phyloP scores from a whole-genome alignment of 2,797 vertebrate genomes.

The Ctenopoma kingsleyae region DNA sequence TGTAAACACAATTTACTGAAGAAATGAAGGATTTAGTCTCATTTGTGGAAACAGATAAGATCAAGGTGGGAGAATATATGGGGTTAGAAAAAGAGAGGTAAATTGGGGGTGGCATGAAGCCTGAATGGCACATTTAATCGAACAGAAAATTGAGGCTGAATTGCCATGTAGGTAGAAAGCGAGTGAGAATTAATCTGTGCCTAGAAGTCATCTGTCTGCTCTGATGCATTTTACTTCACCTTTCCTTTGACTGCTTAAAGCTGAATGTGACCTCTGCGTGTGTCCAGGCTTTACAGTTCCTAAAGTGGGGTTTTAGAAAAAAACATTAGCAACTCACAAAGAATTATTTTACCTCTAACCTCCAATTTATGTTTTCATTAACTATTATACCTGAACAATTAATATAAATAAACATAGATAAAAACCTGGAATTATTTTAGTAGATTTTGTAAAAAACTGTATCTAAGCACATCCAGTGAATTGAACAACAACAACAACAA shows the following conservation, averaged over 20 bases:
- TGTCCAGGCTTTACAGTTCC: conserved; percentile 10
- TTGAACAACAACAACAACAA: too few relatives aligned
- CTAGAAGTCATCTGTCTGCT: conserved; percentile 36
- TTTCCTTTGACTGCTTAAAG: conserved; percentile 37
- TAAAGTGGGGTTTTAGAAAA: not conserved
- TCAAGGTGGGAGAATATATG: conserved; percentile 42
- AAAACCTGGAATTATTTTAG: conserved; percentile 7
- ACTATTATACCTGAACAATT: not conserved
- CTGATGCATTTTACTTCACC: conserved; percentile 44
- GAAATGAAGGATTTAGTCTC: conserved; percentile 60
- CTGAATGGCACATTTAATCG: conserved; percentile 65
- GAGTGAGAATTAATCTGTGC: conserved; percentile 51
- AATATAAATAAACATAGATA: not conserved
- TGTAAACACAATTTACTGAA: conserved; percentile 64
- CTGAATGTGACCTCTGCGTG: conserved; percentile 26
- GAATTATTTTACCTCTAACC: not conserved
- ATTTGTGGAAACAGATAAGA: conserved; percentile 67
- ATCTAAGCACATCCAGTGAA: not conserved
- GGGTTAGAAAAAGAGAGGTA: conserved; percentile 27
- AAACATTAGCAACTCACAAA: not conserved
- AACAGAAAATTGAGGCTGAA: conserved; percentile 65
- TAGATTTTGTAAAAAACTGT: conserved; percentile 1
- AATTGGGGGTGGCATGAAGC: conserved; percentile 44
- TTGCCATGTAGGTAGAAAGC: conserved; percentile 36
- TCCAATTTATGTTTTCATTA: conserved; percentile 6